These are phyloP conservation scores for Anguilla pacifica DNA, from an alignment of 2,797 vertebrate genomes.

Conservation along the genomic window DNA sequence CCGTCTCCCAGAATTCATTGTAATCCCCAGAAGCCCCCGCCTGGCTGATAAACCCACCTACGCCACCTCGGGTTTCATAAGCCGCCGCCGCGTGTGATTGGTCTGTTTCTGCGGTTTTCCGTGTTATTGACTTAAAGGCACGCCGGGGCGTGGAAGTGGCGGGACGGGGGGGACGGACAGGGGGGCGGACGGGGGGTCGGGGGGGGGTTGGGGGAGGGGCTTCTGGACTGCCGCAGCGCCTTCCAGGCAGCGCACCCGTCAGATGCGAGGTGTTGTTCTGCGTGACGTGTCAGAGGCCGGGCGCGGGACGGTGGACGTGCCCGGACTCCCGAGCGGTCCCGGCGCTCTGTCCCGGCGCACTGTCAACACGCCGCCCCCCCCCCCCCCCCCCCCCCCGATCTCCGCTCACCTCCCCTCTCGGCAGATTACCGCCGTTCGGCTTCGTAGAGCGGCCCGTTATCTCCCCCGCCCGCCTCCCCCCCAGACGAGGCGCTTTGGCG, in stretches of 20 bases:
- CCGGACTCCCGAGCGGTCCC: background rate
- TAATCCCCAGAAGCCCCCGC: background rate
- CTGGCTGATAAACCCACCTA: background rate
- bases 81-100: background rate
- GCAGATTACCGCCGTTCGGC: conserved; percentile 30
- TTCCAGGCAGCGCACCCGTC: background rate
- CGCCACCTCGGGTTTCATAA: background rate
- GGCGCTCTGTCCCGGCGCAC: background rate
- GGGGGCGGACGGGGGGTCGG: too few species aligned
- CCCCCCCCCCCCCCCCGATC: background rate
- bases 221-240: background rate
- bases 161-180: background rate
- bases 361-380: background rate
- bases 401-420: background rate
- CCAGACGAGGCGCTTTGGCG: background rate
- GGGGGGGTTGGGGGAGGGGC: background rate
- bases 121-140: background rate
- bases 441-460: conserved; percentile 13
- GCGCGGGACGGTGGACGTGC: background rate
- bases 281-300: background rate
- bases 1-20: background rate
- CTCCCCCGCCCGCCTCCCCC: background rate
- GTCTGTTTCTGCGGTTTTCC: background rate
- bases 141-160: background rate
- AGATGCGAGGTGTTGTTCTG: background rate